phyloP scores from a whole-genome alignment of 37 sponge, comb jelly and placozoan species.

The Chondrilla cf. caribensis region DNA sequence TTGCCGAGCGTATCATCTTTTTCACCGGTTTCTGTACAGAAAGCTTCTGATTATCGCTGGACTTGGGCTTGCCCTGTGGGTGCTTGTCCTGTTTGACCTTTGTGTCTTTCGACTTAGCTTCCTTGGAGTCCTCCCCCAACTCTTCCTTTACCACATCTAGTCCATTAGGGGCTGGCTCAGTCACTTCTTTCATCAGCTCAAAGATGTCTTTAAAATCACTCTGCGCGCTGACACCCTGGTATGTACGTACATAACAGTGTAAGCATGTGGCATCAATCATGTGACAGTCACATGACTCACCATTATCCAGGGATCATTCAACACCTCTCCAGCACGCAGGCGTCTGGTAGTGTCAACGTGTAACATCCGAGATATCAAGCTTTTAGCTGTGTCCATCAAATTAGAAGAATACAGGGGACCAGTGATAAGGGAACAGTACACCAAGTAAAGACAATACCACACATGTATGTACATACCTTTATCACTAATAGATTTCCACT shows the following conservation, averaged over 20 bases:
- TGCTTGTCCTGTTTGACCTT: neutral
- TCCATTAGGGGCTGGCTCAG: neutral
- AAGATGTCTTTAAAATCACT: neutral
- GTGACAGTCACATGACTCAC: constrained; percentile 38
- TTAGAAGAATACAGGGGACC: neutral
- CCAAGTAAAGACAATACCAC: neutral
- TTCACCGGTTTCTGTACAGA: too few species aligned
- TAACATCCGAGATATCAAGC: constrained; percentile 78
- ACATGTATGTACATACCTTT: neutral
- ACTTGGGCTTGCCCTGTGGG: neutral
- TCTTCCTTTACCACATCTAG: neutral
- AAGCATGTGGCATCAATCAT: neutral
- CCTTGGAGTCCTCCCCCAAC: neutral
- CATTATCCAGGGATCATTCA: constrained; percentile 85
- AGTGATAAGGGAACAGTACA: neutral
- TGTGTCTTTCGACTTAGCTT: neutral
- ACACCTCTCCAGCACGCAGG: constrained; percentile 76
- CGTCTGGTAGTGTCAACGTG: constrained; percentile 72
- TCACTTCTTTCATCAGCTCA: constrained; percentile 9
- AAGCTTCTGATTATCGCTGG: neutral
- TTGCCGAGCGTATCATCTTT: too few species aligned
- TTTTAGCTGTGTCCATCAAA: constrained; percentile 57
- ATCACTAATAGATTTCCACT: constrained; percentile 36
- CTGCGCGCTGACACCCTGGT: neutral
- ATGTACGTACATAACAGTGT: neutral